Percentiles rank a stretch among this genome's conserved stretches.
phyloP scores from a whole-genome alignment of 2,888 invertebrate genomes.

The Endotricha flammealis region DNA sequence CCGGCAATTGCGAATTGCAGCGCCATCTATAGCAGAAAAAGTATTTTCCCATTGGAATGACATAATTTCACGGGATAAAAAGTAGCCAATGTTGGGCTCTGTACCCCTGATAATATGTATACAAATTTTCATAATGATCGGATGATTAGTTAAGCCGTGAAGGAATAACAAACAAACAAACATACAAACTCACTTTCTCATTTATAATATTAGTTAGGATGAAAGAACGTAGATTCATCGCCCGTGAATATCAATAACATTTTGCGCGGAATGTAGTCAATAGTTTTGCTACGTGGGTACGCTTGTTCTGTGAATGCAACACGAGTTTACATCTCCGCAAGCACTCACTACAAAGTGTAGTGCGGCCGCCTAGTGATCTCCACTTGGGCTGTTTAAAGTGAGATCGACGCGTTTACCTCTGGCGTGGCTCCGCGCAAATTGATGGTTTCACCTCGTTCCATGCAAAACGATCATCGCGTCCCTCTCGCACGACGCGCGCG shows the following conservation, averaged over 20 bases:
- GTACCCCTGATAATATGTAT: too few relatives aligned
- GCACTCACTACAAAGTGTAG: slow-evolving; percentile 38
- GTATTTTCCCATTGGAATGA: too few relatives aligned
- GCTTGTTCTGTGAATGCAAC: slow-evolving; percentile 38
- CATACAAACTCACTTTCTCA: too few relatives aligned
- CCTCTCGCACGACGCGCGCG: slow-evolving; percentile 58
- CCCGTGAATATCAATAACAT: slow-evolving; percentile 8
- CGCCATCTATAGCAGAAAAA: too few relatives aligned
- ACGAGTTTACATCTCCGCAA: slow-evolving; percentile 39
- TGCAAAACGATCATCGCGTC: slow-evolving; percentile 69
- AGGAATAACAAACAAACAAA: too few relatives aligned
- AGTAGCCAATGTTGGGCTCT: too few relatives aligned
- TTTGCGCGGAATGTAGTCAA: slow-evolving; percentile 1
- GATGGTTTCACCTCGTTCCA: slow-evolving; percentile 69
- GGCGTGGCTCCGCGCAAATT: slow-evolving; percentile 58
- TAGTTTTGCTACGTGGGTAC: slow-evolving; percentile 20
- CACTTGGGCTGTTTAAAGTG: slow-evolving; percentile 44
- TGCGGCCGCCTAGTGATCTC: slow-evolving; percentile 40
- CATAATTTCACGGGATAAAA: too few relatives aligned
- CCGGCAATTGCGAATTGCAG: too few relatives aligned
- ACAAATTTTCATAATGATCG: too few relatives aligned
- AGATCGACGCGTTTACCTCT: slow-evolving; percentile 57
- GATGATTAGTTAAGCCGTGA: too few relatives aligned
- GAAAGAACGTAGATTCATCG: too few relatives aligned
- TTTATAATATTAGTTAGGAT: too few relatives aligned